A percentile compares a stretch with the other conserved stretches of the same genome.
These are phyloP conservation scores for Selenia dentaria DNA, from an alignment of 2,888 invertebrate genomes.

Conservation along the genomic window DNA sequence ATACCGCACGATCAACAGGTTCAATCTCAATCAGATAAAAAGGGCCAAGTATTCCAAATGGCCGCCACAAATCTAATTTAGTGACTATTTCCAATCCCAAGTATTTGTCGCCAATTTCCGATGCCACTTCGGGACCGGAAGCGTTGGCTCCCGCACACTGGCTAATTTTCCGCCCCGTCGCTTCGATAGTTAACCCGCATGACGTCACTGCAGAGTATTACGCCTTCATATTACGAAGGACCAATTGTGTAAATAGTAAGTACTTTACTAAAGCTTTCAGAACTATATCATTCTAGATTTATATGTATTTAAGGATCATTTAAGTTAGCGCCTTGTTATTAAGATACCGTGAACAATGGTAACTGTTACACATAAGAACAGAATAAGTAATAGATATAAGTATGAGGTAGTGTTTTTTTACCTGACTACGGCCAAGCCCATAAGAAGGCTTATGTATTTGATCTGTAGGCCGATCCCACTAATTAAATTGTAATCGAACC, in stretches of 20 bases:
- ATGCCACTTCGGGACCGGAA: constrained; percentile 15
- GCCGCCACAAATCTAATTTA: constrained; percentile 10
- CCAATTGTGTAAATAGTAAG: neutral
- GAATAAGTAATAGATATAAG: too few species aligned
- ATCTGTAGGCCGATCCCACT: too few species aligned
- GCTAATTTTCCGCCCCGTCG: constrained; percentile 32
- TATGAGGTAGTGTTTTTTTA: too few species aligned
- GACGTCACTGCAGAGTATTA: constrained; percentile 27
- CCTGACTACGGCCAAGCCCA: too few species aligned
- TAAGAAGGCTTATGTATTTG: too few species aligned
- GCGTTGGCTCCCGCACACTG: constrained; percentile 3
- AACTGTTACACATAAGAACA: too few species aligned
- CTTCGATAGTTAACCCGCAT: constrained; percentile 22
- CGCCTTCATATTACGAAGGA: constrained; percentile 13
- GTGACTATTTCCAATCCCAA: constrained; percentile 11
- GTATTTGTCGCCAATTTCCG: constrained; percentile 23
- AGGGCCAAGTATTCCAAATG: constrained; percentile 2
- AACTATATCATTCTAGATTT: neutral
- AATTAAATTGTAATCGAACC: too few species aligned
- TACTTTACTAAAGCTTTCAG: neutral
- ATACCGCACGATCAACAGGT: neutral
- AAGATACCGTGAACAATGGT: too few species aligned
- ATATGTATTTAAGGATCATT: too few species aligned
- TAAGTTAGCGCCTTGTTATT: too few species aligned
- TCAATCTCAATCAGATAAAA: neutral